Evolutionary conservation across 2,113 vertebrate species (phyloP).

Genomic region (Oncorhynchus keta): DNA sequence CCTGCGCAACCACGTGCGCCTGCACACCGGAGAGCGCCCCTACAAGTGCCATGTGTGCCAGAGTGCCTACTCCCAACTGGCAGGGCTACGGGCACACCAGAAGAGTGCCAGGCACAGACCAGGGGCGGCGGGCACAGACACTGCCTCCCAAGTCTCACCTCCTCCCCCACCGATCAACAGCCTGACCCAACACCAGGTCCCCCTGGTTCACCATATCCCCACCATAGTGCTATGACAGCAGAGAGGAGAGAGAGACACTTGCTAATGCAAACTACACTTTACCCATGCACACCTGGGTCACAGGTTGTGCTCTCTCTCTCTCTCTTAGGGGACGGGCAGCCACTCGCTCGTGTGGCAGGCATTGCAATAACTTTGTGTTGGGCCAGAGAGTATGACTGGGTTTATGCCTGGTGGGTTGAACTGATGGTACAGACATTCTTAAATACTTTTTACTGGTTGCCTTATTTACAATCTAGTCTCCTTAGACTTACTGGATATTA

Average conservation of each 20-base stretch:
- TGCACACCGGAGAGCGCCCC: slow-evolving; percentile 97
- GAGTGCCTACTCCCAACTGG: slow-evolving; percentile 97
- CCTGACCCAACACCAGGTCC: slow-evolving; percentile 72
- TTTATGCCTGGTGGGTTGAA: no score
- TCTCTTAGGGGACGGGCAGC: no score
- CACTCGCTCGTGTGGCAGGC: no score
- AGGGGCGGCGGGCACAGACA: slow-evolving; percentile 40
- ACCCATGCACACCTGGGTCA: neutral
- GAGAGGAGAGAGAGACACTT: neutral
- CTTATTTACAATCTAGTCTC: neutral
- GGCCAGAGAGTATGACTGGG: no score
- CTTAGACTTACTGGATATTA: neutral
- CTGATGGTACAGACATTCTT: neutral
- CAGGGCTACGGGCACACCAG: slow-evolving; percentile 93
- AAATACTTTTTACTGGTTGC: neutral
- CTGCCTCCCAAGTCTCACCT: neutral
- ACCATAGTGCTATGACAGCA: slow-evolving; percentile 89
- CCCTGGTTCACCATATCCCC: slow-evolving; percentile 84
- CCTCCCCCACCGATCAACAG: slow-evolving; percentile 47
- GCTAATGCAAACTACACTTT: slow-evolving; percentile 11
- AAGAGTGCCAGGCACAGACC: slow-evolving; percentile 96
- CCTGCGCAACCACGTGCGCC: slow-evolving; percentile 93
- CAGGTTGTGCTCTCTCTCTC: neutral
- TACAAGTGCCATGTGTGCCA: slow-evolving; percentile 98
- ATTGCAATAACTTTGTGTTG: no score